Base-by-base conservation (phyloP, 2,113 vertebrate genomes). In the Microcebus murinus region DNA sequence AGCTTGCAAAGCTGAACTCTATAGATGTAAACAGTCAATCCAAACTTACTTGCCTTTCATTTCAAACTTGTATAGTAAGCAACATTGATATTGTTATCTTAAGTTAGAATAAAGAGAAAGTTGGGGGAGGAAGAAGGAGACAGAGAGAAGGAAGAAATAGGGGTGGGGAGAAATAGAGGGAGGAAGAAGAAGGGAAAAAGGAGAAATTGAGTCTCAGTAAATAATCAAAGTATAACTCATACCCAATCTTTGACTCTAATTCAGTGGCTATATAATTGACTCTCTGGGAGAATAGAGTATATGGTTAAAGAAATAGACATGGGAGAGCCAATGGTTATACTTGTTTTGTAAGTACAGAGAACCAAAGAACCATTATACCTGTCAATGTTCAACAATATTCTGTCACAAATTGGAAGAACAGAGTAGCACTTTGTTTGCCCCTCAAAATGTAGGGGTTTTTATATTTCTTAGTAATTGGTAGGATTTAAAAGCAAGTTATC, bases 391-490 rank as follows among this genome's bases (percentile, higher is more conserved):
- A 77, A 63, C 4, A 73, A 68, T 39, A 83, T 15, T 76, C 21
- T 63, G 70, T 61, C 4, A 36, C 20, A 95, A n/a, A 74, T 4
- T 74, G 42, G 63, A 93, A 57, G 23, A 92, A 59, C 25, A 83
- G 42, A 21, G 50, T 18, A 65, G 25, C 14, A 59, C 27, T 27
- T 52, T 20, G 5, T 29, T 59, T 85, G 80, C 12, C 21, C 14
- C 8, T 93, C 45, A 87, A 88, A 85, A 87, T 92, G 4, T 48
- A 95, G 39, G 34, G 17, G 71, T 67, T 85, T 59, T 91, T n/a
- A 73, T 0, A 91, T 79, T 36, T 96, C 42, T 92, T 94, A 83
- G 48, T 79, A 74, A 55, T 29, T 94, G 21, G 2, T 65, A 87
- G 25, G 31, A 70, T 87, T 86, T 86, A 31, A 39, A 87, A 68